Percentiles rank a stretch among this genome's conserved stretches.
Conservation (phyloP, 2,113 vertebrate genomes). For the Aegithalos caudatus region DNA sequence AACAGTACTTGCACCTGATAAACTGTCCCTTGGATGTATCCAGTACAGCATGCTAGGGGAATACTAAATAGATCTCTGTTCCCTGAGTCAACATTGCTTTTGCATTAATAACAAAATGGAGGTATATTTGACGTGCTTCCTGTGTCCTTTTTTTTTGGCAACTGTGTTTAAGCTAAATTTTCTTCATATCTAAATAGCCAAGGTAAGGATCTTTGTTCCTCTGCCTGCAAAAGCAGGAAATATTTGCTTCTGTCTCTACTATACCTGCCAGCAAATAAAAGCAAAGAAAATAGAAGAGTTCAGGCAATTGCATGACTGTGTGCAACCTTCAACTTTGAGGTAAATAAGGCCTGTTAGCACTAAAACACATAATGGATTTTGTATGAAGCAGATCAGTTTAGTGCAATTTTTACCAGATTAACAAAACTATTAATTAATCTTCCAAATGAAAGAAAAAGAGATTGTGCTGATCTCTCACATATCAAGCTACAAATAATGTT, state of each 20-base stretch:
- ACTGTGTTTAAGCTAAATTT: background rate
- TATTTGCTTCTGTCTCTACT: background rate
- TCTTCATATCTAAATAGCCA: background rate
- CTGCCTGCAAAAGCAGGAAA: background rate
- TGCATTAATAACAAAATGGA: background rate
- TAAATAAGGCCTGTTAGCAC: background rate
- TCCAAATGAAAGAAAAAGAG: background rate
- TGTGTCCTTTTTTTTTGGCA: background rate
- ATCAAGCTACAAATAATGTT: background rate
- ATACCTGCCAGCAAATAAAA: background rate
- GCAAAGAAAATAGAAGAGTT: background rate
- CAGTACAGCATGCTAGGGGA: background rate
- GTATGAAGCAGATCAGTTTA: background rate
- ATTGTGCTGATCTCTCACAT: background rate
- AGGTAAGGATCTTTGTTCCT: background rate
- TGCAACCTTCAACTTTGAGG: background rate
- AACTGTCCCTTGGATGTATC: background rate
- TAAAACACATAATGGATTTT: background rate
- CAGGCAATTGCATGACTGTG: background rate
- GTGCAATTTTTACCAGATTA: background rate
- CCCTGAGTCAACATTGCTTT: background rate
- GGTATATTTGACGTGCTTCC: background rate
- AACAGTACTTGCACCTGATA: background rate
- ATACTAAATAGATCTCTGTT: background rate
- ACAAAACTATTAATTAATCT: background rate